phyloP scores from a whole-genome alignment of 2,113 vertebrate genomes.

The Pycnonotus jocosus region DNA sequence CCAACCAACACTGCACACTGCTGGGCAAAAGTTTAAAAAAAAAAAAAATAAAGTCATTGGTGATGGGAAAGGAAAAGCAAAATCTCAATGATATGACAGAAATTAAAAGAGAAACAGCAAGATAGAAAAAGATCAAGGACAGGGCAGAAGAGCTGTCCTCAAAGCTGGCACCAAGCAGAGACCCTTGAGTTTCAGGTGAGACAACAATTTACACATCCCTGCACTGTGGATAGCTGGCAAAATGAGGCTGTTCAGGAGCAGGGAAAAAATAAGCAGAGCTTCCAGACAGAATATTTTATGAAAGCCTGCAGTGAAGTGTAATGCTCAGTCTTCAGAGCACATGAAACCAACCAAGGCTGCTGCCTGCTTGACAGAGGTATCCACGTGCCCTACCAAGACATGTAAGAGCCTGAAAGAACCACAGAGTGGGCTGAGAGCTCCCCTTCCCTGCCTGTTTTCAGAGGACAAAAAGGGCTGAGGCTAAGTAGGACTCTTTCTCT shows the following conservation, averaged over 20 bases:
- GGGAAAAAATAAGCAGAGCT: not conserved
- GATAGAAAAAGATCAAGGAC: not conserved
- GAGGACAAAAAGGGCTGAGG: not conserved
- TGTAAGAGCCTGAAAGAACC: not conserved
- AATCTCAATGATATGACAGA: not conserved
- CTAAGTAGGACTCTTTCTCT: not conserved
- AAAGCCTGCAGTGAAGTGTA: not conserved
- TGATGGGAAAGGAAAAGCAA: not conserved
- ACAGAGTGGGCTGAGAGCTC: not conserved
- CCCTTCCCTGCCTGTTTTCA: not conserved
- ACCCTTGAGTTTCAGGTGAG: not conserved
- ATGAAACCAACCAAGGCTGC: not conserved
- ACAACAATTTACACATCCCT: not conserved
- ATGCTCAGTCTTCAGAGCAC: not conserved
- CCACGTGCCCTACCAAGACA: not conserved
- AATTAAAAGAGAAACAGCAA: not conserved
- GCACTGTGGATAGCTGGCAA: not conserved
- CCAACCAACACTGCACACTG: accelerated
- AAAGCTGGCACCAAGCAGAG: accelerated
- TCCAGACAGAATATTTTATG: not conserved
- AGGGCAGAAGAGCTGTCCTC: not conserved
- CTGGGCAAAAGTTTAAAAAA: not conserved
- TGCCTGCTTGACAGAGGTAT: not conserved
- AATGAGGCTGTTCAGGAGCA: not conserved
- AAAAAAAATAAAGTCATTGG: not conserved